Base-by-base conservation (phyloP, 2,797 vertebrate species). In the Gambelia wislizenii region DNA sequence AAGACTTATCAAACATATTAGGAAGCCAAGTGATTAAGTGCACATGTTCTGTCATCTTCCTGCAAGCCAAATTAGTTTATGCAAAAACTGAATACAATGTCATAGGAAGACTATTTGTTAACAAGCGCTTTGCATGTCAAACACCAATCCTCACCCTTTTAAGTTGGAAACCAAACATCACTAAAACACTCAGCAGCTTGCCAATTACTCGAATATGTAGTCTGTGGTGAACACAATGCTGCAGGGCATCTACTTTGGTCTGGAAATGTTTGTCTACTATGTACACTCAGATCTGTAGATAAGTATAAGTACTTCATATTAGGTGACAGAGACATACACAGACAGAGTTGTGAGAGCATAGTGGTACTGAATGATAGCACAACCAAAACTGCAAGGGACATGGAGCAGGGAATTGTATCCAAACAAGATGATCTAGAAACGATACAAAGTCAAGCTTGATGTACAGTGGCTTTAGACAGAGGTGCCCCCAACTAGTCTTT, bases 1-100 rank as follows among this genome's bases (percentile, higher is more conserved):
- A 86, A 94, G 59, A 94, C 72, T 92, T 87, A 77, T 52, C 64
- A 92, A 92, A 91, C 75, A 88, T 3, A 91, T 70, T 10, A 91
- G 79, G 89, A 91, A 90, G 67, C 33, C 39, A 89, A 90, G 69
- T 56, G 1, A 88, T 74, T 84, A 87, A 86, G 90, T n/a, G 44
- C 72, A 84, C 36, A 64, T 84, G 77, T 70, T 86, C 75, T 90
- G 61, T 8, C 77, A 89, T 20, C 33, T 79, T 80, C 69, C 80
- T 78, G 22, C 30, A 89, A 91, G 59, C 2, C 25, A 87, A 56
- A 92, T 84, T 56, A 54, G 14, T n/a, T 92, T 83, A 90, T 42
- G 54, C 10, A 0, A 74, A n/a, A 88, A 89, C 44, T 18, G n/a
- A 94, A 90, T 18, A 52, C 54, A 90, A 88, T 47, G 70, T 52